Conservation (phyloP, 2,113 vertebrate species). For the Brachypodius melanocephalos region DNA sequence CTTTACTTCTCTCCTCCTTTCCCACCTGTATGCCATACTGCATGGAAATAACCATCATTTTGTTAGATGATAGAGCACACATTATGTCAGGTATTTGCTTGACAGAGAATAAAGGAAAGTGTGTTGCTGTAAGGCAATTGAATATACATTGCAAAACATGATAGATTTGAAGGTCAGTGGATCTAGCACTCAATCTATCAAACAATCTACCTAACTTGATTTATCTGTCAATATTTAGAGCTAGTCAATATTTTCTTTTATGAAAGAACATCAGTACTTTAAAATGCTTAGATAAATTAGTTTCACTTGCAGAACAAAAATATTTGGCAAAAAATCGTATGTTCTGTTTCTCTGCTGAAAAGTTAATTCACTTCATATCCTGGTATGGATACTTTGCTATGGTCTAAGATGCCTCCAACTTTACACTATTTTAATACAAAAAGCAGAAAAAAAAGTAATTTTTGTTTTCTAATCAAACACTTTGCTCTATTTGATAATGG, state of each 20-base stretch:
- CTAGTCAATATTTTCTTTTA: background rate
- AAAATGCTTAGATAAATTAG: background rate
- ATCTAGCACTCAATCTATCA: background rate
- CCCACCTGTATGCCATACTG: background rate
- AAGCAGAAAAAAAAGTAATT: fast-evolving
- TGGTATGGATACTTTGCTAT: background rate
- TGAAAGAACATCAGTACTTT: background rate
- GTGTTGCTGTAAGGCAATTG: background rate
- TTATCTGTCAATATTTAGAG: slow-evolving; percentile 6
- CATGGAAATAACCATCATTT: background rate
- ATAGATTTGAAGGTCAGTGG: slow-evolving; percentile 20
- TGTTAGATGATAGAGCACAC: background rate
- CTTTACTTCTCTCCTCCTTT: background rate
- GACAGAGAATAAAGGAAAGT: background rate
- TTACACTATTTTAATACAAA: background rate
- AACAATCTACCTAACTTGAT: background rate
- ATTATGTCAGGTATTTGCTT: background rate
- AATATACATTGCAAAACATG: background rate
- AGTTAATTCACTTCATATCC: background rate
- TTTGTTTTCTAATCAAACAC: background rate
- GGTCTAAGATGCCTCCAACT: background rate
- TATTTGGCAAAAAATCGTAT: background rate
- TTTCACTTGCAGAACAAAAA: background rate
- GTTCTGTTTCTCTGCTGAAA: background rate
- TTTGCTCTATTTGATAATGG: background rate